phyloP scores from a whole-genome alignment of 1,140 invertebrate genomes.

The Reticulitermes speratus region DNA sequence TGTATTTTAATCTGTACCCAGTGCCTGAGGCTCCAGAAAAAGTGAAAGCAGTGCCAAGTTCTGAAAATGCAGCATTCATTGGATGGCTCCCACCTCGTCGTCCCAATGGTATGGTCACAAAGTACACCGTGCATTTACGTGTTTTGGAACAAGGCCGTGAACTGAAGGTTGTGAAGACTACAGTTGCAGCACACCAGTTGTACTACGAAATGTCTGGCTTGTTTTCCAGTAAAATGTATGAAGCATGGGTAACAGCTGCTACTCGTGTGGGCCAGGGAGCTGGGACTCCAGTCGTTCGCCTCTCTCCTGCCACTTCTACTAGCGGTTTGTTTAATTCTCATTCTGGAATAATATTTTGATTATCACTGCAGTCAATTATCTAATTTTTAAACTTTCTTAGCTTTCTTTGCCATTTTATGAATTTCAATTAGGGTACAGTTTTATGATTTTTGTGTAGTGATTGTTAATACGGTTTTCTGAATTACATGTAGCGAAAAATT shows the following conservation, averaged over 20 bases:
- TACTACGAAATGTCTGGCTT: slow-evolving; percentile 58
- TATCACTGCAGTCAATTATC: not conserved
- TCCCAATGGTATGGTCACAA: slow-evolving; percentile 70
- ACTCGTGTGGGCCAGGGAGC: slow-evolving; percentile 59
- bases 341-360: slow-evolving; percentile 45
- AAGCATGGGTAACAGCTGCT: slow-evolving; percentile 63
- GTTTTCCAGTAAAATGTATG: slow-evolving; percentile 57
- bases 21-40: slow-evolving; percentile 69
- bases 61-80: slow-evolving; percentile 68
- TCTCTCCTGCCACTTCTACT: slow-evolving; percentile 51
- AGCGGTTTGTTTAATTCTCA: slow-evolving; percentile 27
- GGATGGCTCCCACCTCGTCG: slow-evolving; percentile 73
- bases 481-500: no score
- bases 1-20: slow-evolving; percentile 38
- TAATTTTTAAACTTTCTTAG: not conserved
- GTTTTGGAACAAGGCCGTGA: slow-evolving; percentile 56
- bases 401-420: no score
- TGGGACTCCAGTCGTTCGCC: slow-evolving; percentile 55
- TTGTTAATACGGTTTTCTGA: no score
- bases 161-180: slow-evolving; percentile 48
- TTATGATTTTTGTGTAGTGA: no score
- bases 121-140: slow-evolving; percentile 72
- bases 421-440: no score
- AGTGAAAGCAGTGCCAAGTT: slow-evolving; percentile 70
- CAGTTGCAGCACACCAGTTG: slow-evolving; percentile 49